Conservation (phyloP, 1,140 invertebrate species). For the Tetramorium simillimum region DNA sequence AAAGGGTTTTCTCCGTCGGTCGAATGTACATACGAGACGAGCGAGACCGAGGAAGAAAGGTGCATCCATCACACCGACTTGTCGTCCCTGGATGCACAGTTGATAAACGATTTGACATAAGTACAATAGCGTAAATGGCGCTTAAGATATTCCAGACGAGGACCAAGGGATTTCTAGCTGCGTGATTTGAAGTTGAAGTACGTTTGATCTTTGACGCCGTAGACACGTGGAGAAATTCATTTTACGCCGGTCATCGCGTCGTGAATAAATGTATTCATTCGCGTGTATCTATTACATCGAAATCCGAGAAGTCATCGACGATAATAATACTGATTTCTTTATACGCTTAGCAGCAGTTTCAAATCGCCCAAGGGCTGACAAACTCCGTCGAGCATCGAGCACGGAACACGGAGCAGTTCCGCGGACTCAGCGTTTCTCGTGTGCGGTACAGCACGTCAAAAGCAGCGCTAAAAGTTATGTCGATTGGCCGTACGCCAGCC, state of each 20-base stretch:
- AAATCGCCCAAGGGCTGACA: background rate
- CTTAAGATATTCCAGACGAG: slow-evolving; percentile 2
- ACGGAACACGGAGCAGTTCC: background rate
- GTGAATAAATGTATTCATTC: slow-evolving; percentile 14
- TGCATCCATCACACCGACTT: slow-evolving; percentile 47
- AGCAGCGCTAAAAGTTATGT: slow-evolving; percentile 50
- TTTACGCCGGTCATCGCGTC: background rate
- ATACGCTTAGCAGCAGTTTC: background rate
- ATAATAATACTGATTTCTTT: slow-evolving; percentile 12
- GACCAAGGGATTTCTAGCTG: background rate
- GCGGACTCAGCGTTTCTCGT: slow-evolving; percentile 37
- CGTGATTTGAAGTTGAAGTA: background rate
- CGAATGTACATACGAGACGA: background rate
- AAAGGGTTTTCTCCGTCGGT: slow-evolving; percentile 4
- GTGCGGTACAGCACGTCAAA: slow-evolving; percentile 17
- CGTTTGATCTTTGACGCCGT: background rate
- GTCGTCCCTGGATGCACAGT: slow-evolving; percentile 8
- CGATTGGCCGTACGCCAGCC: slow-evolving; percentile 53
- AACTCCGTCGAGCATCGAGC: background rate
- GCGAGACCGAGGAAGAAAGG: background rate
- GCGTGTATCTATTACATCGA: background rate
- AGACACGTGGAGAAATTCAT: background rate
- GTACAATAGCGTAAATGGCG: slow-evolving; percentile 38
- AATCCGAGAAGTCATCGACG: background rate
- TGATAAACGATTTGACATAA: slow-evolving; percentile 48